phyloP scores from a whole-genome alignment of 2,113 vertebrate genomes.

The Atractosteus spatula region DNA sequence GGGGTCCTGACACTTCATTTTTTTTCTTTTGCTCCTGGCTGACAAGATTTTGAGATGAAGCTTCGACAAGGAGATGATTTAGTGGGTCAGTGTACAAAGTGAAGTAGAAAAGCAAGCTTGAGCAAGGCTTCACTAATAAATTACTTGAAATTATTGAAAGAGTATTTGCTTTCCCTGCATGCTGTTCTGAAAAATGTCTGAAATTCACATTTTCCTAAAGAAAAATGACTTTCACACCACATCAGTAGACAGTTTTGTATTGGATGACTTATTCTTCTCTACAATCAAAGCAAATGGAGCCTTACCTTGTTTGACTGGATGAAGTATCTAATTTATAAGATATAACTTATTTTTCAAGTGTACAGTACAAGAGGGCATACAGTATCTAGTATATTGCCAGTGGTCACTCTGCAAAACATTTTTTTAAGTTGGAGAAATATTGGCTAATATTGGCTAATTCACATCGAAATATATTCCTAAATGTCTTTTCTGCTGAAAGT shows the following conservation, averaged over 20 bases:
- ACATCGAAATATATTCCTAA: no score
- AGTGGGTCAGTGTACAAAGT: neutral
- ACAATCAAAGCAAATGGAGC: no score
- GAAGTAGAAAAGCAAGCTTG: neutral
- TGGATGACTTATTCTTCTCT: neutral
- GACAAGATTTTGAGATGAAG: neutral
- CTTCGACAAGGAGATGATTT: constrained; percentile 1
- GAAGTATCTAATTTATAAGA: no score
- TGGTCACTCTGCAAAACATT: no score
- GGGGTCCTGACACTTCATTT: constrained; percentile 24
- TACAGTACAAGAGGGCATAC: no score
- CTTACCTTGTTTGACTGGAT: no score
- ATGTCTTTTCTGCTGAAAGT: no score
- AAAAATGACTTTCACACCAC: neutral
- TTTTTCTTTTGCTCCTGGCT: neutral
- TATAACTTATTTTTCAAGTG: no score
- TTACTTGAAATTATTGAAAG: neutral
- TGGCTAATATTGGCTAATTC: no score
- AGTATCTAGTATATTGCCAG: no score
- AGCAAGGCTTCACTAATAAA: neutral
- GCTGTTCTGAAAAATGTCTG: neutral
- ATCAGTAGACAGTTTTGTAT: neutral
- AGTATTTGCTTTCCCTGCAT: neutral
- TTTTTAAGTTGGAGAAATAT: no score
- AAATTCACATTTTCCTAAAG: no score